phyloP scores from a whole-genome alignment of 2,797 vertebrate species.

The Coreius guichenoti region DNA sequence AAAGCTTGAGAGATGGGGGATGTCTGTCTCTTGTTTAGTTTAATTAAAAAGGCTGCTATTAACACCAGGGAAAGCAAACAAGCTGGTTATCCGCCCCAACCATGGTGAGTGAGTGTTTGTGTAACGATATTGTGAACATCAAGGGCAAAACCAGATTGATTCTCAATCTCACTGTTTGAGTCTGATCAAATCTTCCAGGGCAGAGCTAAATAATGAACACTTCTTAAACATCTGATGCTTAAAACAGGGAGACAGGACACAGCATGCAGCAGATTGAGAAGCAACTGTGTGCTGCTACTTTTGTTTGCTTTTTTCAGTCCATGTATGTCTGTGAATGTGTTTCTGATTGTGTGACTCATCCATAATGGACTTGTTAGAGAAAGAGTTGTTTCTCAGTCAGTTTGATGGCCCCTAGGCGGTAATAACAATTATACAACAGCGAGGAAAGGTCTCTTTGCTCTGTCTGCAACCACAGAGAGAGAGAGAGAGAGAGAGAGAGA shows the following conservation, averaged over 20 bases:
- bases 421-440: conserved; percentile 48
- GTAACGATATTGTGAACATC: conserved; percentile 4
- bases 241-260: neutral
- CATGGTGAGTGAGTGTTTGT: conserved; percentile 21
- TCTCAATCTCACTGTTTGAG: conserved; percentile 25
- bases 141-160: conserved; percentile 16
- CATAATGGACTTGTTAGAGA: conserved; percentile 50
- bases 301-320: conserved; percentile 12
- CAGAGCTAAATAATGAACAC: conserved; percentile 13
- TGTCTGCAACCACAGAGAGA: conserved; percentile 3
- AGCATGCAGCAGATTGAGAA: neutral
- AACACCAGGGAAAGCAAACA: conserved; percentile 37
- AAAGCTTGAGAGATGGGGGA: conserved; percentile 7
- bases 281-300: neutral
- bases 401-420: conserved; percentile 50
- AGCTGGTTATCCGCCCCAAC: conserved; percentile 26
- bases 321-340: conserved; percentile 14
- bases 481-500: conserved; percentile 34
- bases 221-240: neutral
- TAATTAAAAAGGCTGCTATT: conserved; percentile 45
- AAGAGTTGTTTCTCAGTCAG: conserved; percentile 49
- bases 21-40: conserved; percentile 40
- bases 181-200: conserved; percentile 9
- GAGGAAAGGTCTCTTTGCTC: conserved; percentile 22
- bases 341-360: conserved; percentile 44